Evolutionary conservation across 2,113 vertebrate genomes (phyloP).

Genomic region (Lipophrys pholis): DNA sequence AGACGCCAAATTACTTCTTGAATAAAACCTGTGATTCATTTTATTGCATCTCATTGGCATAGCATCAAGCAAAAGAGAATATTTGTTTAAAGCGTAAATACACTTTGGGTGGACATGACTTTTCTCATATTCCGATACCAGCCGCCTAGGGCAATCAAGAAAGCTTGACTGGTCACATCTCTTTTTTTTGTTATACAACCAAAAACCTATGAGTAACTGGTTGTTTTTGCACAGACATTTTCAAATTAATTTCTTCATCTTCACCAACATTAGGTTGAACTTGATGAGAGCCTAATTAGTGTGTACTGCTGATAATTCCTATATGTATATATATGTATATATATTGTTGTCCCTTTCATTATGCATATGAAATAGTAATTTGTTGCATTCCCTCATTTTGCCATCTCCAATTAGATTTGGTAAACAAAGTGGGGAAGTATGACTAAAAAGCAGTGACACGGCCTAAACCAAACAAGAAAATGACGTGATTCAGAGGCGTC

Average conservation of each 20-base stretch:
- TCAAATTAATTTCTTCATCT: not conserved
- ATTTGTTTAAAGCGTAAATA: too few species aligned
- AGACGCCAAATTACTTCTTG: too few species aligned
- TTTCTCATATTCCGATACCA: too few species aligned
- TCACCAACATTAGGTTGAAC: not conserved
- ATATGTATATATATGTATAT: too few species aligned
- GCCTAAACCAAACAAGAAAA: slow-evolving; percentile 68
- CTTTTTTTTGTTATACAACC: too few species aligned
- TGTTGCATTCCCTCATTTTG: slow-evolving; percentile 45
- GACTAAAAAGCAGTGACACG: slow-evolving; percentile 59
- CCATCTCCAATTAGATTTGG: slow-evolving; percentile 67
- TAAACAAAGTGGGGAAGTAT: slow-evolving; percentile 58
- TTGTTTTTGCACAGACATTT: not conserved
- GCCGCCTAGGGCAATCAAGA: too few species aligned
- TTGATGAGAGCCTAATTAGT: slow-evolving; percentile 9
- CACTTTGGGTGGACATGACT: too few species aligned
- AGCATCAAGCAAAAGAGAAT: too few species aligned
- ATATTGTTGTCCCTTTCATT: too few species aligned
- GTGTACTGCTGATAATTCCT: not conserved
- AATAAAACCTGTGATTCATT: too few species aligned
- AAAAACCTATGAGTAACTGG: not conserved
- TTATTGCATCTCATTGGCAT: too few species aligned
- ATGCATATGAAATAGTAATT: slow-evolving; percentile 45
- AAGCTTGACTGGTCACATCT: too few species aligned
- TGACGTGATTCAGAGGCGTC: slow-evolving; percentile 64